Evolutionary conservation across 2,888 invertebrate species (phyloP).

Genomic region (Caenorhabditis macrosperma): DNA sequence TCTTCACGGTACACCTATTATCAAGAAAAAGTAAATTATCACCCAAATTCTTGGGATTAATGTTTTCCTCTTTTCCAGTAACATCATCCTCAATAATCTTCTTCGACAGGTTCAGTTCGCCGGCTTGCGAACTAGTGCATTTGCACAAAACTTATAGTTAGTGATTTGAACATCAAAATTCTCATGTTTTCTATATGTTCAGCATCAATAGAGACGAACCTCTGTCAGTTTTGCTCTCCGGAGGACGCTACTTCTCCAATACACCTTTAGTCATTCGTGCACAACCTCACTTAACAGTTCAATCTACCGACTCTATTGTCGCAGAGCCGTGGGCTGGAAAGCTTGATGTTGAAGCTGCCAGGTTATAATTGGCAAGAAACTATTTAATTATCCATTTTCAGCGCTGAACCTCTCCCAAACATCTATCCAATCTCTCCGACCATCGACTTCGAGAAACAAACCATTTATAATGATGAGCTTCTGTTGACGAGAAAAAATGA

Average conservation of each 20-base stretch:
- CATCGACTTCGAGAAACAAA: conserved; percentile 72
- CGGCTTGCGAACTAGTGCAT: conserved; percentile 60
- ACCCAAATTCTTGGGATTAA: not conserved
- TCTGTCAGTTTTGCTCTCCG: conserved; percentile 64
- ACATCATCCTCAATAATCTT: conserved; percentile 77
- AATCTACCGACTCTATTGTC: conserved; percentile 53
- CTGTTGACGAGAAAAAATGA: conserved; percentile 59
- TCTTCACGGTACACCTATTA: conserved; percentile 76
- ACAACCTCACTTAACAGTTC: conserved; percentile 76
- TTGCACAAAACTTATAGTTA: conserved; percentile 62
- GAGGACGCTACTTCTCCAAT: conserved; percentile 60
- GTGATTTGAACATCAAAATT: not conserved
- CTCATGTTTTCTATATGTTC: not conserved
- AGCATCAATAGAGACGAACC: conserved; percentile 68
- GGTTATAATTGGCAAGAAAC: conserved; percentile 34
- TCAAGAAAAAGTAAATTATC: conserved; percentile 72
- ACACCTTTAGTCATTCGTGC: conserved; percentile 75
- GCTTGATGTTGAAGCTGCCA: conserved; percentile 66
- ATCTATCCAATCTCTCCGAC: conserved; percentile 76
- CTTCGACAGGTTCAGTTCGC: conserved; percentile 70
- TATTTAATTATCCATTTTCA: conserved; percentile 36
- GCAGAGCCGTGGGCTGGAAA: conserved; percentile 62
- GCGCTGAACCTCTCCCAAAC: conserved; percentile 66
- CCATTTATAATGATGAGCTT: conserved; percentile 76
- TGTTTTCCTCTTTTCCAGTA: conserved; percentile 65